Base-by-base conservation (phyloP, 2,113 vertebrate genomes). In the Hypomesus transpacificus region DNA sequence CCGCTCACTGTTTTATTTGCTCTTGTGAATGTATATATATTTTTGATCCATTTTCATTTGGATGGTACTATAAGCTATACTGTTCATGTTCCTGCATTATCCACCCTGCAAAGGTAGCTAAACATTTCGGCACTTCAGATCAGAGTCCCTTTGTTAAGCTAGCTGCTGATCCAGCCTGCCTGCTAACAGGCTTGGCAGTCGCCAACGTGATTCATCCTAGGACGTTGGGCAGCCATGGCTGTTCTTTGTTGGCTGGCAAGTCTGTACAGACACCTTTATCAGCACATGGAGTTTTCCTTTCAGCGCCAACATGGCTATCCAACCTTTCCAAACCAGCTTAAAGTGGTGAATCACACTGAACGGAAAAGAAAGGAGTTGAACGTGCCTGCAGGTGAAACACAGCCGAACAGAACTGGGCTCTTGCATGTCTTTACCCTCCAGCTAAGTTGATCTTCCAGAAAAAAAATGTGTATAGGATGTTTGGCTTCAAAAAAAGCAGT, bases 341-440 rank as follows among this genome's bases (percentile, higher is more conserved):
- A 71, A 71, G 75, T 66, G 18, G 61, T 71, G 56, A 68, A 75
- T 74, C 69, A 66, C 62, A 61, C 67, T 34, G 66, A 78, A 66
- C 59, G 70, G 24, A 50, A 76, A 66, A 72, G 66, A 68, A 50
- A 65, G 54, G 71, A 67, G 68, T 60, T 70, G 53, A 70, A 3
- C 17, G 51, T 9, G 74, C 72, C 80, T 73, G 50, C 71, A 77
- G 74, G 69, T 74, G 66, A 74, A 76, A 68, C 17, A n/a, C 26
- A 66, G 14, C 20, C 4, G 31, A 17, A 26, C 50, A 62, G 28
- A 60, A 57, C 11, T 65, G 61, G 67, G 76, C 69, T 24, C 69
- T 66, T 75, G 26, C 57, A 75, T 65, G 34, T 31, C 60, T 26
- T 60, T 66, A 51, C 69, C 68, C 57, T 73, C 18, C 69, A 68